Evolutionary conservation across 2,888 invertebrate genomes (phyloP), one percentile per base, ranked within the genome.

Genomic region (Drymonia ruficornis): DNA sequence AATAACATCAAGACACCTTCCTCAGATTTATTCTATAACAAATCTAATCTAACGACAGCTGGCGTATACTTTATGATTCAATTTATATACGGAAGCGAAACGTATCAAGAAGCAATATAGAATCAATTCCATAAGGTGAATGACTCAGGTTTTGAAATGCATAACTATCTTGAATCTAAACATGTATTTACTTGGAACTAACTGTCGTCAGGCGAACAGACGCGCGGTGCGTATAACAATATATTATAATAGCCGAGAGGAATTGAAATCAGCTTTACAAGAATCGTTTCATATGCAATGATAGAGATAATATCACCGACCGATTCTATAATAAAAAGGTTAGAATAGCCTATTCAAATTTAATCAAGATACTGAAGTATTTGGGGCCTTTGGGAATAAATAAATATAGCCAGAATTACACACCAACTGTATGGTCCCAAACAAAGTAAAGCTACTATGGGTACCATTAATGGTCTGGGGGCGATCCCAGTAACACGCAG

Each of bases 171-270:
- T 29, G 38, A 70, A 65, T 57, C 56, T 47, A 61, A 64, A 29
- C 64, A 63, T 65, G 59, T 55, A 50, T 61, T 63, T 78, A 69
- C 76, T 67, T 57, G 56, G 70, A 77, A 74, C 18, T 73, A 70
- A 68, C 70, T 53, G 76, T 66, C 56, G 57, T 46, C 57, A 55
- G 56, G 61, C 55, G 59, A 29, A 61, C 62, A 36, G 51, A 56
- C 59, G 45, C n/a, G 13, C 61, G 49, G 18, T 55, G 56, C 46
- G 76, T 74, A 78, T 76, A 73, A 70, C 67, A 76, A 78, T 73
- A 76, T 67, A 44, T 72, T 74, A 72, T 66, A 49, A 70, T 49
- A 66, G 57, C 56, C 59, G 65, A 60, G 50, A 34, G 16, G 72
- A 66, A 75, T 77, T 56, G 60, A 63, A 72, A 77, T 71, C 61